Base-by-base conservation (phyloP, 2,113 vertebrate genomes). In the Columba livia region DNA sequence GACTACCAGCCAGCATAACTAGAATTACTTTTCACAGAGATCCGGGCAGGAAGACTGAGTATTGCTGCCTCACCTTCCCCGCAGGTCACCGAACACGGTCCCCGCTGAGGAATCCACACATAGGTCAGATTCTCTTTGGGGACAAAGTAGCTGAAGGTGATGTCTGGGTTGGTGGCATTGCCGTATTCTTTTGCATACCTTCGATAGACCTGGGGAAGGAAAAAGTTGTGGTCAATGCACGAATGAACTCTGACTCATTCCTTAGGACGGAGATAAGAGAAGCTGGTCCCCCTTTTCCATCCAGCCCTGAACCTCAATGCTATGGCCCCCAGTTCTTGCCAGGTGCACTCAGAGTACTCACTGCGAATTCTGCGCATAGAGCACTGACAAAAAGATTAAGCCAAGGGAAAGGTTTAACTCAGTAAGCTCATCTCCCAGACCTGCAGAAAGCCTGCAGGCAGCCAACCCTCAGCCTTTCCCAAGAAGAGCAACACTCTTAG, bases 181-280 rank as follows among this genome's bases (percentile, higher is more conserved):
- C 99, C 99, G 8, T 99, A 99, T 83, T 99, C 98, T 64, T 98
- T 98, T 2, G 98, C 97, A 4, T 99, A 99, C 78, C 98, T 99
- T 71, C 99, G 98, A 91, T 99, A 99, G 25, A 99, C 98, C 99
- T 99, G 89, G 23, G 16, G 82, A 38, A 89, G 17, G 64, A 58
- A 72, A 83, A 94, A 14, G n/a, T 28, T 11, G 20, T 10, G 60
- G 29, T 89, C 69, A 79, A 12, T 16, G 58, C 48, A 81, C 34
- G 40, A 17, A 42, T 23, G 42, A 88, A 24, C 12, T 42, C 31
- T 26, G 51, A n/a, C 24, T 61, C 47, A 11, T 31, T 83, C 53
- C 66, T 69, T 3, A n/a, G 56, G 15, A 47, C 5, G 2, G 31
- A 85, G 26, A 20, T 12, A 51, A 60, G n/a, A 86, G 50, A 81